phyloP scores from a whole-genome alignment of 2,113 vertebrate genomes.

The Apodemus sylvaticus region DNA sequence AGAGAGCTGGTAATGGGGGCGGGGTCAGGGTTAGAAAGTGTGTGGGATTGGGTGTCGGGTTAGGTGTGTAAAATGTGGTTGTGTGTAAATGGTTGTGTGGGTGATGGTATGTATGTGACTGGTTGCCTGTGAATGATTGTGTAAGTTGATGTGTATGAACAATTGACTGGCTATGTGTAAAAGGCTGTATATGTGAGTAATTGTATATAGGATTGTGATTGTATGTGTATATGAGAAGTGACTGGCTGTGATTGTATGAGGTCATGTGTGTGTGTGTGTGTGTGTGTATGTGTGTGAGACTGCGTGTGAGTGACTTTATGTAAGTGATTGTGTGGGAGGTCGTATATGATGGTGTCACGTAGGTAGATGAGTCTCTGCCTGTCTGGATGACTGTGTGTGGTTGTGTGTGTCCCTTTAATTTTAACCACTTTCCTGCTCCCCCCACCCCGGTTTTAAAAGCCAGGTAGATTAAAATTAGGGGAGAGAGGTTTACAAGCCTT shows the following conservation, averaged over 20 bases:
- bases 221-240: background rate
- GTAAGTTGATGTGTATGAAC: background rate
- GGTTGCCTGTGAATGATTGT: background rate
- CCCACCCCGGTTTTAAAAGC: background rate
- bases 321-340: background rate
- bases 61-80: background rate
- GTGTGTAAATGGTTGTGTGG: background rate
- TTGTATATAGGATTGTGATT: too few relatives aligned
- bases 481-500: rapidly evolving
- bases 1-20: background rate
- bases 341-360: background rate
- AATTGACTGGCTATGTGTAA: background rate
- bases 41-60: background rate
- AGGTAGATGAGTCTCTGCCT: background rate
- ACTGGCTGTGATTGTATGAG: background rate
- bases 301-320: background rate
- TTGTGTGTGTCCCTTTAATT: background rate
- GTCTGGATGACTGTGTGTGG: background rate
- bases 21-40: background rate
- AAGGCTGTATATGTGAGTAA: background rate
- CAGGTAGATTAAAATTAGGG: background rate
- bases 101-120: background rate
- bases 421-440: background rate
- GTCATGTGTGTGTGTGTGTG: background rate
- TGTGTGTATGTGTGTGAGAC: background rate